phyloP scores from a whole-genome alignment of 2,888 invertebrate species.

The Caenorhabditis sulstoni region DNA sequence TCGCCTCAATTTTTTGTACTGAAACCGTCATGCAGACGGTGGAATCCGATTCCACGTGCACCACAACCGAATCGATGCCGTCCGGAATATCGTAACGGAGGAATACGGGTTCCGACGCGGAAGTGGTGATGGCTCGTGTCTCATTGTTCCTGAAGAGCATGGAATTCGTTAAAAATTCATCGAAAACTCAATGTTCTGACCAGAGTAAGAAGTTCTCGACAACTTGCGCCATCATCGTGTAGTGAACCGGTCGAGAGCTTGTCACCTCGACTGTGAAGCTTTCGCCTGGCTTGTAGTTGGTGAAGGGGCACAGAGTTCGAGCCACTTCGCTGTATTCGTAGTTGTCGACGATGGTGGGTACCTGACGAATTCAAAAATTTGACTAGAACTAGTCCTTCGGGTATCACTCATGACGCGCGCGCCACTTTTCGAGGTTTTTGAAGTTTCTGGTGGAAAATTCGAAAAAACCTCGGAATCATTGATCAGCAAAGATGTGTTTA shows the following conservation, averaged over 20 bases:
- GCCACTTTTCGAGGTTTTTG: too few relatives aligned
- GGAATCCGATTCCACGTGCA: slow-evolving; percentile 80
- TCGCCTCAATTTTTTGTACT: slow-evolving; percentile 86
- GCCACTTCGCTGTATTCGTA: slow-evolving; percentile 60
- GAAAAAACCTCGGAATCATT: too few relatives aligned
- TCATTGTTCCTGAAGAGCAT: slow-evolving; percentile 49
- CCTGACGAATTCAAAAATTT: slow-evolving; percentile 36
- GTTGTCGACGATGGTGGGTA: slow-evolving; percentile 64
- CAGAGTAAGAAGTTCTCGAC: slow-evolving; percentile 59
- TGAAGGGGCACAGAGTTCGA: slow-evolving; percentile 67
- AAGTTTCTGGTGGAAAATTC: too few relatives aligned
- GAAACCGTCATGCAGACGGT: slow-evolving; percentile 88
- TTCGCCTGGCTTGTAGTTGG: slow-evolving; percentile 37
- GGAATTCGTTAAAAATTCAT: too few relatives aligned
- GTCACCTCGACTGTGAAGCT: slow-evolving; percentile 65
- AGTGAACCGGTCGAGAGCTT: slow-evolving; percentile 59
- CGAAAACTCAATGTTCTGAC: slow-evolving; percentile 40
- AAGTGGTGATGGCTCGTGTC: slow-evolving; percentile 36
- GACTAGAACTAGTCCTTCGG: too few relatives aligned
- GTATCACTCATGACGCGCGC: too few relatives aligned
- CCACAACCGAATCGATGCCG: slow-evolving; percentile 80
- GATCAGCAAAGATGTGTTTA: too few relatives aligned
- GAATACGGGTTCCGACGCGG: slow-evolving; percentile 85
- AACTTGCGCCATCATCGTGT: slow-evolving; percentile 55
- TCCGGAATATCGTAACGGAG: slow-evolving; percentile 84